Evolutionary conservation across 30 jellyfish, hydroid and myxozoan species (phyloP), one percentile per base, ranked within the genome.

Genomic region (Aurelia sp.): DNA sequence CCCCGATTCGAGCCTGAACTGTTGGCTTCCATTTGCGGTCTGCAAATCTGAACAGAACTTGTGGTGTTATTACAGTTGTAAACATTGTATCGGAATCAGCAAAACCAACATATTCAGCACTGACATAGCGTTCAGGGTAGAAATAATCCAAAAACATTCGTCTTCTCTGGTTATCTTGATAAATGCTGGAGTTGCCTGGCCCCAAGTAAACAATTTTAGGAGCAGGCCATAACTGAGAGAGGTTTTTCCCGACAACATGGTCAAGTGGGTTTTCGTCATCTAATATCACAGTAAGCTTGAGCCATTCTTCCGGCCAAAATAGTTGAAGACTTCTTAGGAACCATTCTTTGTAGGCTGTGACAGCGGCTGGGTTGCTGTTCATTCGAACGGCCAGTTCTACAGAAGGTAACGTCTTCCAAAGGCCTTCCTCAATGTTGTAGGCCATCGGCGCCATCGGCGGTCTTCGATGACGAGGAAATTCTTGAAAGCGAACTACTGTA

Each of bases 51-150:
- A 61, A 84, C 11, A 71, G 5, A 18, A n/a, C 9, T 6, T 53
- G 0, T 33, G 91, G 86, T 0, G 93, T 84, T 27, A 84, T 27
- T 27, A 27, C 59, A 7, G 90, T 72, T 13, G 50, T 72, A 55
- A 84, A 70, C 68, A 84, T 18, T 11, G 67, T 59, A 20, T 84
- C 93, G 18, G 92, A 15, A 73, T 84, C 93, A n/a, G 75, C 93
- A 59, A 44, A 84, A 13, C 92, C 93, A 66, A 84, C 81, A 55
- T 44, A 84, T 40, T 78, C 87, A 18, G 86, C 86, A 27, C 22
- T 33, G 16, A 52, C 73, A 51, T 31, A 90, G 13, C 44, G 20
- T 84, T 89, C 57, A 27, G 33, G 33, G 33, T 27, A 27, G 33
- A 27, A 27, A 27, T 27, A 27, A 27, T 27, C 33, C 33, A 15